phyloP scores from a whole-genome alignment of 2,888 invertebrate genomes.

The Leptothorax acervorum region DNA sequence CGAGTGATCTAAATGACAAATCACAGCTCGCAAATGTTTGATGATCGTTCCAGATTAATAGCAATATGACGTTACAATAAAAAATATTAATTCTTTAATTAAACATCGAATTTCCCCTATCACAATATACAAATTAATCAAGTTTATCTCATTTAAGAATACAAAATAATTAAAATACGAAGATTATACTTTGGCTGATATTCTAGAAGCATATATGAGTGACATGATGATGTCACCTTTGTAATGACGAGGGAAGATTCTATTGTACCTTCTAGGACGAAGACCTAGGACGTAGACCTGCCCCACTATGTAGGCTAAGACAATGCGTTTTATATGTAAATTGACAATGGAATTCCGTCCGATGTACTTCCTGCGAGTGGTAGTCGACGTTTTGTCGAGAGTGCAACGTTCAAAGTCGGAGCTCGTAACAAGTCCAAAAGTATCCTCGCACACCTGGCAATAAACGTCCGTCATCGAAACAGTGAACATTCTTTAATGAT shows the following conservation, averaged over 20 bases:
- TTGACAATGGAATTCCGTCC: conserved; percentile 44
- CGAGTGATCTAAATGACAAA: conserved; percentile 34
- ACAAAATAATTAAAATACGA: not conserved
- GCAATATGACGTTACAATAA: not conserved
- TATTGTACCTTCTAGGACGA: conserved; percentile 14
- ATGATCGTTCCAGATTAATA: not conserved
- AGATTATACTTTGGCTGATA: not conserved
- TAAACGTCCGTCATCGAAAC: conserved; percentile 15
- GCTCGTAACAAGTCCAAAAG: conserved; percentile 34
- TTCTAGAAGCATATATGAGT: not conserved
- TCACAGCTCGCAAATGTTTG: conserved; percentile 58
- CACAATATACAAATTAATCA: not conserved
- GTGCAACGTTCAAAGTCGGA: conserved; percentile 53
- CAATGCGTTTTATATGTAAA: conserved; percentile 74
- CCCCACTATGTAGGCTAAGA: conserved; percentile 67
- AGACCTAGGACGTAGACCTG: conserved; percentile 66
- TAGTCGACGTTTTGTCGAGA: conserved; percentile 8
- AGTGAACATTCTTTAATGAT: conserved; percentile 57
- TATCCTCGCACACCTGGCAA: conserved; percentile 47
- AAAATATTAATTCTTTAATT: not conserved
- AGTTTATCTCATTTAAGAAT: not conserved
- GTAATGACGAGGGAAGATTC: not conserved
- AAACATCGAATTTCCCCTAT: not conserved
- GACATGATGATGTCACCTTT: not conserved
- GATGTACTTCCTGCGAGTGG: not conserved